Evolutionary conservation across 2,113 vertebrate genomes (phyloP).

Genomic region (Nycticorax nycticorax): DNA sequence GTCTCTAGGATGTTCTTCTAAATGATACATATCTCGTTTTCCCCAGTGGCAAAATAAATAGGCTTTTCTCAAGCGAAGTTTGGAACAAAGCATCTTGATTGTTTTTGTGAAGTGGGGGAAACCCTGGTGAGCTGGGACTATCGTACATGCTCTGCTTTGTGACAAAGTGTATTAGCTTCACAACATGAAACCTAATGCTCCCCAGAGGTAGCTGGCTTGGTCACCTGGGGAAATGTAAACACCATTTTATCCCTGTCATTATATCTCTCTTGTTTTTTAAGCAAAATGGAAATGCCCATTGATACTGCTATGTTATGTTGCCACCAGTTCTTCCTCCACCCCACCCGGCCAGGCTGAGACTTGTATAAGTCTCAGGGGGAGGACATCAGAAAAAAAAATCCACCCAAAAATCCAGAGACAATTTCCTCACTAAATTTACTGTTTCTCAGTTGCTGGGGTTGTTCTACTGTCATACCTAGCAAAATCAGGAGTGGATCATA

Average conservation of each 20-base stretch:
- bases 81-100: constrained; percentile 25
- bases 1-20: not conserved
- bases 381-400: not conserved
- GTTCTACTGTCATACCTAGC: not conserved
- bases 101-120: constrained; percentile 36
- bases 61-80: not conserved
- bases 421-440: not conserved
- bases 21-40: constrained; percentile 27
- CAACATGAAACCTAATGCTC: not conserved
- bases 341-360: not conserved
- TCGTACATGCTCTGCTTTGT: not conserved
- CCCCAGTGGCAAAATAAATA: constrained; percentile 49
- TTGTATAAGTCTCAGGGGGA: accelerated
- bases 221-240: constrained; percentile 31
- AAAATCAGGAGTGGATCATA: not conserved
- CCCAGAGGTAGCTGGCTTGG: not conserved
- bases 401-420: not conserved
- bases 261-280: constrained; percentile 1
- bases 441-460: not conserved
- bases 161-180: constrained; percentile 40
- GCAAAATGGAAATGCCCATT: not conserved
- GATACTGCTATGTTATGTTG: not conserved
- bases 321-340: not conserved
- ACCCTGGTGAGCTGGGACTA: constrained; percentile 1
- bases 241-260: not conserved